Conservation (phyloP, 2,113 vertebrate species). For the Scomber japonicus region DNA sequence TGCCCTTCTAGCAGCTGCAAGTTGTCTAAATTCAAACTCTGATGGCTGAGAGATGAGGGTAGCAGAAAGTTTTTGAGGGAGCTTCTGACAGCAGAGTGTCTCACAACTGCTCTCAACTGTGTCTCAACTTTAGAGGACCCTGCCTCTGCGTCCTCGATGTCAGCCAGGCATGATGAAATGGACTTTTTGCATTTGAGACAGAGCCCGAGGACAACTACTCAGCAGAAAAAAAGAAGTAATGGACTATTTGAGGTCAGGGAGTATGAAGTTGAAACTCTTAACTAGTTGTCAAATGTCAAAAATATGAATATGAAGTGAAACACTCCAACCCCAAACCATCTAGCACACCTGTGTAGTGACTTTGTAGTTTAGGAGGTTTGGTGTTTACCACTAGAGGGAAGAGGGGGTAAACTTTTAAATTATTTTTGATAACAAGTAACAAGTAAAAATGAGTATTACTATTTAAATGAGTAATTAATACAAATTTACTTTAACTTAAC, state of each 20-base stretch:
- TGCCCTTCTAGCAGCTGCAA: too few relatives aligned
- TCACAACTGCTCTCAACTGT: not conserved
- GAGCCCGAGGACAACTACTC: too few relatives aligned
- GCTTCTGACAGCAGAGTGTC: not conserved
- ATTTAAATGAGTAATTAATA: too few relatives aligned
- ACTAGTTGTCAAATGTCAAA: not conserved
- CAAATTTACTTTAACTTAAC: too few relatives aligned
- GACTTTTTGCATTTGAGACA: too few relatives aligned
- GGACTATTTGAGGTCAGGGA: not conserved
- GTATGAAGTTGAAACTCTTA: not conserved
- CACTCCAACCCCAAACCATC: not conserved
- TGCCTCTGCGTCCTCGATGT: not conserved
- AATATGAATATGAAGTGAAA: too few relatives aligned
- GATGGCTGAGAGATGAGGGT: not conserved
- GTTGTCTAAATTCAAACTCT: not conserved
- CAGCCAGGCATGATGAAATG: too few relatives aligned
- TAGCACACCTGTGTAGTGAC: not conserved
- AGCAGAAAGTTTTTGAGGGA: not conserved
- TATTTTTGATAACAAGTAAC: too few relatives aligned
- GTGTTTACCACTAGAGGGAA: too few relatives aligned
- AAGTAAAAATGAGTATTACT: too few relatives aligned
- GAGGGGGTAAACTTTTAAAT: too few relatives aligned
- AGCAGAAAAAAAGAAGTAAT: not conserved
- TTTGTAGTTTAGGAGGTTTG: not conserved
- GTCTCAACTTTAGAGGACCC: not conserved